Percentiles rank a stretch among this genome's conserved stretches.
These are phyloP conservation scores for Epinephelus awoara DNA, from an alignment of 2,797 vertebrate genomes.

Conservation along the genomic window DNA sequence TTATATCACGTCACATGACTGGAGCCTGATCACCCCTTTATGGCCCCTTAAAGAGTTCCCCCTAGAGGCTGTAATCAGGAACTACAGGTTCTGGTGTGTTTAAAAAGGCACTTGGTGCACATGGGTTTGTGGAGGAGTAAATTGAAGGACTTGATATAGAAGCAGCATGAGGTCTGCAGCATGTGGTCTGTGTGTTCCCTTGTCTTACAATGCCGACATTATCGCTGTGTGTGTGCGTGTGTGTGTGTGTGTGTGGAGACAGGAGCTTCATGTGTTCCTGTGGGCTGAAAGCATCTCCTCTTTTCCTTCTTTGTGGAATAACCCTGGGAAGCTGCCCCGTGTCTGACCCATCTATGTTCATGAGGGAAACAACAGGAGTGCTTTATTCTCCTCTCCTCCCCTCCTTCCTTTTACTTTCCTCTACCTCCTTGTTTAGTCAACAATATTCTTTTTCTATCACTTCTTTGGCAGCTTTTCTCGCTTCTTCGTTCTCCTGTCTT, in stretches of 20 bases:
- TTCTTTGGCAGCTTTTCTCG: slow-evolving; percentile 1
- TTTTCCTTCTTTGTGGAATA: slow-evolving; percentile 44
- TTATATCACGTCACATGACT: slow-evolving; percentile 61
- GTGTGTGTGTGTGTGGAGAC: slow-evolving; percentile 11
- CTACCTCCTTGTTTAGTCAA: slow-evolving; percentile 21
- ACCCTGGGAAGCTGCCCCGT: slow-evolving; percentile 67
- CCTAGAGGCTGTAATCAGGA: slow-evolving; percentile 44
- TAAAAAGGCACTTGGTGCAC: not conserved
- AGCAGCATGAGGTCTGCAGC: slow-evolving; percentile 47
- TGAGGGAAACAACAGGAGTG: slow-evolving; percentile 64
- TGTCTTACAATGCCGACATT: slow-evolving; percentile 15
- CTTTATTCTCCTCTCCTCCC: slow-evolving; percentile 41
- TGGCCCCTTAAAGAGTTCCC: slow-evolving; percentile 53
- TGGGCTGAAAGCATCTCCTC: slow-evolving; percentile 49
- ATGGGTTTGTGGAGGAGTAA: slow-evolving; percentile 44
- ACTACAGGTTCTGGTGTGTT: slow-evolving; percentile 6
- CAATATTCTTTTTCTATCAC: slow-evolving; percentile 20
- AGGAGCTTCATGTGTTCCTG: slow-evolving; percentile 55
- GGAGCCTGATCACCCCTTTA: not conserved
- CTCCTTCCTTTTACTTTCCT: slow-evolving; percentile 18
- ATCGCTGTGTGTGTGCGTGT: slow-evolving; percentile 6
- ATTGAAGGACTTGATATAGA: slow-evolving; percentile 50
- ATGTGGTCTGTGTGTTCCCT: slow-evolving; percentile 28
- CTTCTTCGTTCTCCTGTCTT: not conserved
- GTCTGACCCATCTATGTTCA: slow-evolving; percentile 64